These are phyloP conservation scores for Himalopsyche japonica DNA, from an alignment of 2,888 invertebrate species.

Conservation along the genomic window DNA sequence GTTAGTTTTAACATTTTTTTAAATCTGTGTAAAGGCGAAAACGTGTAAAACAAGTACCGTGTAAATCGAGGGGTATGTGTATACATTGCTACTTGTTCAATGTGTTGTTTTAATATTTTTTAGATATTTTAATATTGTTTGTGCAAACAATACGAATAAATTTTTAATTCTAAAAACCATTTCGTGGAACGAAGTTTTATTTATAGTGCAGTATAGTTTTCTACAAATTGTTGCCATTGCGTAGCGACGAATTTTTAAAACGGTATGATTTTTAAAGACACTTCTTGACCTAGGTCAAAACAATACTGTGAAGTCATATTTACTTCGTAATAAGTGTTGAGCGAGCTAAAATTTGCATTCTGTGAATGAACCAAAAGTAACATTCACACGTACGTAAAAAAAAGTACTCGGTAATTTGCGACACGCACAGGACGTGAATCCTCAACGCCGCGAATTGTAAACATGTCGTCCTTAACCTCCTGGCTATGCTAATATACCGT, in stretches of 20 bases:
- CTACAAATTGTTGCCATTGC: background rate
- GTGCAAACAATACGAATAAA: no score
- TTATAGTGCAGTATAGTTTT: background rate
- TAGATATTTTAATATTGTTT: no score
- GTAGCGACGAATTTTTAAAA: background rate
- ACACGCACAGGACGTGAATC: background rate
- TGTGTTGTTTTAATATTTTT: no score
- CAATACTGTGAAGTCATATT: background rate
- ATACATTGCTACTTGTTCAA: no score
- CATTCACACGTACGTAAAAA: background rate
- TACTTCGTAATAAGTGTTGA: background rate
- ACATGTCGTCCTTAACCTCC: background rate
- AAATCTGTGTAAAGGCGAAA: no score
- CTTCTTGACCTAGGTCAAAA: background rate
- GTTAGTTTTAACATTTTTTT: no score
- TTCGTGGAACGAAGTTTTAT: no score
- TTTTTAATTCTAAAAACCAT: no score
- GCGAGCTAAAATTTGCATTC: background rate
- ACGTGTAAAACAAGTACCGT: no score
- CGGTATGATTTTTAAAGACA: background rate
- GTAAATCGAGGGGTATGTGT: no score
- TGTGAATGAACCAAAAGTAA: background rate
- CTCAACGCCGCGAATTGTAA: background rate
- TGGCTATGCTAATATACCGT: no score
- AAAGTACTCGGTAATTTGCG: background rate